phyloP scores from a whole-genome alignment of 1,140 invertebrate species.

The Formica selysi region DNA sequence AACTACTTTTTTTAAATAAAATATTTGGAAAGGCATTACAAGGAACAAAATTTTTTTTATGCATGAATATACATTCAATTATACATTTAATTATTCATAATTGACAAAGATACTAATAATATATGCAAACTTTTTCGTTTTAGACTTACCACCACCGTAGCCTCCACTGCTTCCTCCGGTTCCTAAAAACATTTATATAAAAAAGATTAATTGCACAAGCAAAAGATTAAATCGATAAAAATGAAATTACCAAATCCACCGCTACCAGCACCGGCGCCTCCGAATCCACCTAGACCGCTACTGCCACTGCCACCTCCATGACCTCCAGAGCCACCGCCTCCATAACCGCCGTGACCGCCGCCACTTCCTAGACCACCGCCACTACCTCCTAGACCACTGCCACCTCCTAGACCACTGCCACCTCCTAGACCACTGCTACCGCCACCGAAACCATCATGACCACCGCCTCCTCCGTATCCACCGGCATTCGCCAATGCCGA shows the following conservation, averaged over 20 bases:
- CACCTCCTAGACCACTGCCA: neutral
- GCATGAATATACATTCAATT: too few relatives aligned
- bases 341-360: neutral
- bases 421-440: constrained; percentile 22
- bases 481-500: constrained; percentile 51
- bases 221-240: too few relatives aligned
- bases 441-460: constrained; percentile 9
- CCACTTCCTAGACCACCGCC: neutral
- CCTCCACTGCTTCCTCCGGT: constrained; percentile 27
- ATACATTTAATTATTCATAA: too few relatives aligned
- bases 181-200: constrained; percentile 29
- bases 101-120: too few relatives aligned
- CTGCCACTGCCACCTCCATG: constrained; percentile 14
- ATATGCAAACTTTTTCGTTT: neutral
- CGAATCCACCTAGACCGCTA: neutral
- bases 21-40: too few relatives aligned
- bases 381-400: constrained; percentile 32
- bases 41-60: too few relatives aligned
- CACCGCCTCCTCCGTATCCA: constrained; percentile 4
- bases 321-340: neutral
- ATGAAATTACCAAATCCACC: constrained; percentile 4
- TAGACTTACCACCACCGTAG: constrained; percentile 28
- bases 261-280: constrained; percentile 3
- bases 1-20: too few relatives aligned
- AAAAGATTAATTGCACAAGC: too few relatives aligned